Evolutionary conservation across 2,888 invertebrate species (phyloP), one percentile per base, ranked within the genome.

Genomic region (Chrysolina americana): DNA sequence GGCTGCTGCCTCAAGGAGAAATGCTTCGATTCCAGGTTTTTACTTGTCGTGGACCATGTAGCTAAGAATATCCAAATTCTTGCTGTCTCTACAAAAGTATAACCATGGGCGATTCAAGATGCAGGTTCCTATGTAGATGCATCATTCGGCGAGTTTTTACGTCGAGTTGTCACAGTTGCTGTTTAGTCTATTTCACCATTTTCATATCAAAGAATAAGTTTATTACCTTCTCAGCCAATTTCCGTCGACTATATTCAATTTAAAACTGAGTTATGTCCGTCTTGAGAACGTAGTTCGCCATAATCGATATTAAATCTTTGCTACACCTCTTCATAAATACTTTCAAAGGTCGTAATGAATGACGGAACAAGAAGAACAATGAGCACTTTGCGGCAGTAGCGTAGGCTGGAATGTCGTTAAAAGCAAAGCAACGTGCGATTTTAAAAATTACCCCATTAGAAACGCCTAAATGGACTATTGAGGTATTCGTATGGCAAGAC

Each of bases 321-420:
- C 65, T 68, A 69, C 73, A 53, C 48, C 68, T 65, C 56, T 65
- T 69, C 41, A 68, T 68, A 69, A 73, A 73, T 68, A 64, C 65
- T 59, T 73, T 23, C 11, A 69, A 73, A 73, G 59, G 65, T 69
- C 65, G 69, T 19, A 41, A 68, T 73, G 28, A 36, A 28, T 28
- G 47, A n/a, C 59, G 36, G 59, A 59, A 47, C 41, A 21, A 17
- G 23, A 41, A 63, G 68, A 74, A 74, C 68, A 68, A 68, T 68
- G 53, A 36, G 48, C 68, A 13, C 50, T 70, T 68, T 64, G 68
- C 68, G 68, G 63, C 56, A 64, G 68, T 62, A 68, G 68, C 65
- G 74, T 74, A 64, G 74, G 74, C 47, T 41, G 71, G 74, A 71
- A 74, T 74, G 71, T 56, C 70, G 74, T 71, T 71, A 53, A 74